Conservation (phyloP, 2,888 invertebrate genomes). For the Camponotus fellah region DNA sequence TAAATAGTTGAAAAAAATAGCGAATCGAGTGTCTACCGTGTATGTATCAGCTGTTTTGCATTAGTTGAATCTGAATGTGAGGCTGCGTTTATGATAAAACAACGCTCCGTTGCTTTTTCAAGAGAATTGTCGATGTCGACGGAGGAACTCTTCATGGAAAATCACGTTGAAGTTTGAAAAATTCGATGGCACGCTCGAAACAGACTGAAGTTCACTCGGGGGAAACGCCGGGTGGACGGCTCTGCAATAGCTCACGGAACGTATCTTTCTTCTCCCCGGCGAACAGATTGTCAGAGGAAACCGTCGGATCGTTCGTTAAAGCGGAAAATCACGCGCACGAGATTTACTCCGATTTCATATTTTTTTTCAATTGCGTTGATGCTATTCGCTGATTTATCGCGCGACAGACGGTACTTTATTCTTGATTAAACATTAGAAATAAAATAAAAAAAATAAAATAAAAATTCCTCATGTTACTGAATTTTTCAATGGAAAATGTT, state of each 20-base stretch:
- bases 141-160: conserved; percentile 56
- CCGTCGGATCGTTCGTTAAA: conserved; percentile 53
- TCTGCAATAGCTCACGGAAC: conserved; percentile 58
- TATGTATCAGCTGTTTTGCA: conserved; percentile 69
- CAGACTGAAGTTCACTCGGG: conserved; percentile 54
- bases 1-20: conserved; percentile 16
- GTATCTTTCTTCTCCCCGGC: conserved; percentile 39
- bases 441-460: too few species aligned
- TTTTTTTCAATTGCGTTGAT: conserved; percentile 32
- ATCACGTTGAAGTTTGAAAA: conserved; percentile 67
- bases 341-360: conserved; percentile 50
- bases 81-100: conserved; percentile 44
- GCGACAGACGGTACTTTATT: conserved; percentile 3
- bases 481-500: background rate
- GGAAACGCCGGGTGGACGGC: conserved; percentile 54
- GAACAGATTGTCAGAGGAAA: conserved; percentile 54
- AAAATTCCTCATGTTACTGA: background rate
- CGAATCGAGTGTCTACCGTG: conserved; percentile 57
- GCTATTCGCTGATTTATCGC: conserved; percentile 24
- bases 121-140: conserved; percentile 54
- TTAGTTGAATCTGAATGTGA: conserved; percentile 68
- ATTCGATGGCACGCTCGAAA: conserved; percentile 62
- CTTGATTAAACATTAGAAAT: conserved; percentile 25
- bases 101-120: conserved; percentile 57
- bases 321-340: conserved; percentile 44